These are phyloP conservation scores for Cyanoramphus novaezelandiae DNA, from an alignment of 2,113 vertebrate species.

Conservation along the genomic window DNA sequence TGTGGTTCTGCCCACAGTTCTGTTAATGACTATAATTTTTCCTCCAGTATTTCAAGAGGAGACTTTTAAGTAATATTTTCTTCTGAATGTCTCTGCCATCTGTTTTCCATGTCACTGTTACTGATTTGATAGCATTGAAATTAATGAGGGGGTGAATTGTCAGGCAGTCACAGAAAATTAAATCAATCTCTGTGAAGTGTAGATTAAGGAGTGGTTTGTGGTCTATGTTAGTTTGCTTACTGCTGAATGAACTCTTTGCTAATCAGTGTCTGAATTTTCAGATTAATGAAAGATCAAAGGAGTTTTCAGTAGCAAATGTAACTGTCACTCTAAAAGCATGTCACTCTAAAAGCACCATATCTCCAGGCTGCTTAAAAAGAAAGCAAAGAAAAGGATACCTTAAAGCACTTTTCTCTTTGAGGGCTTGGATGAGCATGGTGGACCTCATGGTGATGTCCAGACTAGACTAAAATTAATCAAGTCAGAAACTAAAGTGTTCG, in stretches of 20 bases:
- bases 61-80: not conserved
- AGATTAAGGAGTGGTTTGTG: slow-evolving; percentile 38
- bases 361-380: not conserved
- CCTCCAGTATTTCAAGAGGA: not conserved
- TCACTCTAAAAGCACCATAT: not conserved
- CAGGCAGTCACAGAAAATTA: slow-evolving; percentile 22
- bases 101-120: not conserved
- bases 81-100: not conserved
- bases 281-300: slow-evolving; percentile 23
- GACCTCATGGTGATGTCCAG: not conserved
- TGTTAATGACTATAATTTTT: slow-evolving; percentile 23
- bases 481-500: not conserved
- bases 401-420: not conserved
- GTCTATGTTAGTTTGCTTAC: not conserved
- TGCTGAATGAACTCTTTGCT: not conserved
- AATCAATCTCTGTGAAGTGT: not conserved
- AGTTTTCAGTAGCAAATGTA: not conserved
- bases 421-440: not conserved
- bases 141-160: slow-evolving; percentile 12
- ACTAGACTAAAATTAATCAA: not conserved
- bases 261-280: slow-evolving; percentile 12
- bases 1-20: slow-evolving; percentile 26
- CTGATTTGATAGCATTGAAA: slow-evolving; percentile 12
- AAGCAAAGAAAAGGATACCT: not conserved
- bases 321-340: not conserved